These are phyloP conservation scores for Brachylomia viminalis DNA, from an alignment of 2,888 invertebrate species.

Conservation along the genomic window DNA sequence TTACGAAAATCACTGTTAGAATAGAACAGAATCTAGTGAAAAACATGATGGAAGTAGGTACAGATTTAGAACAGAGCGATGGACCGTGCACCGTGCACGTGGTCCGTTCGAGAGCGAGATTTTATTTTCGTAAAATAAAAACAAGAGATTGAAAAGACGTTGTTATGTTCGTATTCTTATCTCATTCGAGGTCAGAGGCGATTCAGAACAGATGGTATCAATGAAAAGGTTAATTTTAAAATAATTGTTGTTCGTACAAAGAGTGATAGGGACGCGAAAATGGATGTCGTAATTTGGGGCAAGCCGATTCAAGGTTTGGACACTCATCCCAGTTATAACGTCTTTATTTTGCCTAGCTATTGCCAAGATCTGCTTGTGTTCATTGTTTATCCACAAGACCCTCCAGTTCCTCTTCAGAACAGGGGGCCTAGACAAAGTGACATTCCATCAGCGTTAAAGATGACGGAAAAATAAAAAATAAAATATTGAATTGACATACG, in stretches of 20 bases:
- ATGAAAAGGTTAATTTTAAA: slow-evolving; percentile 30
- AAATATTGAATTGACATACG: too few relatives aligned
- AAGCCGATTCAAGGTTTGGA: not conserved
- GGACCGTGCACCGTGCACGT: slow-evolving; percentile 53
- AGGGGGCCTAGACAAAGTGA: not conserved
- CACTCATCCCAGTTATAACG: not conserved
- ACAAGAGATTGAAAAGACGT: slow-evolving; percentile 42
- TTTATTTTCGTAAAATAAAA: slow-evolving; percentile 54
- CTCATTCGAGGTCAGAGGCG: slow-evolving; percentile 24
- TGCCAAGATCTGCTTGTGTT: not conserved
- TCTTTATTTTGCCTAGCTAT: not conserved
- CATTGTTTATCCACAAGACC: not conserved
- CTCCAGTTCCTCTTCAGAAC: not conserved
- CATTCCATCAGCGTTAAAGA: too few relatives aligned
- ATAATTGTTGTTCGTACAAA: not conserved
- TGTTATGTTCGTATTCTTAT: slow-evolving; percentile 38
- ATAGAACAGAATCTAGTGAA: slow-evolving; percentile 24
- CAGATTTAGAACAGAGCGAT: slow-evolving; percentile 50
- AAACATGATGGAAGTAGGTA: slow-evolving; percentile 41
- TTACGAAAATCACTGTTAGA: slow-evolving; percentile 22
- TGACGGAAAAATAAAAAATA: too few relatives aligned
- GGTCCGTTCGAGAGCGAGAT: slow-evolving; percentile 22
- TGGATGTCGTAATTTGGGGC: not conserved
- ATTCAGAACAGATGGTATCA: slow-evolving; percentile 37
- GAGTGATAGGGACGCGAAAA: not conserved